Evolutionary conservation across 2,888 invertebrate genomes (phyloP).

Genomic region (Campopleginae sp.): DNA sequence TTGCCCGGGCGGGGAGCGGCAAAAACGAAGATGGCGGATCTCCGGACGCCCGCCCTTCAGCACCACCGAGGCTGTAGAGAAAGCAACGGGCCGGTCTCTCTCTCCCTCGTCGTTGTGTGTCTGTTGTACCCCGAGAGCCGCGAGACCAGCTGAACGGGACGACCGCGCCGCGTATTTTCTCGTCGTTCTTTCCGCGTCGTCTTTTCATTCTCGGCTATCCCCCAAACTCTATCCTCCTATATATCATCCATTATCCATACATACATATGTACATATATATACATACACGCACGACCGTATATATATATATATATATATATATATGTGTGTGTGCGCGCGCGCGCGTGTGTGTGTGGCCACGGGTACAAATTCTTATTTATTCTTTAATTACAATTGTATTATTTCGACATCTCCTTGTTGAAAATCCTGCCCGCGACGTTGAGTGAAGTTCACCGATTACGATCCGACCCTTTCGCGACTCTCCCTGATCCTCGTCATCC

Average conservation of each 20-base stretch:
- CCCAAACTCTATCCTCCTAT: conserved; percentile 7
- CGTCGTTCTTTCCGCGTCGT: conserved; percentile 55
- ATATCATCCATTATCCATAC: background rate
- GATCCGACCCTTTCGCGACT: conserved; percentile 1
- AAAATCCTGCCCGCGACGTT: conserved; percentile 9
- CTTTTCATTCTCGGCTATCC: conserved; percentile 6
- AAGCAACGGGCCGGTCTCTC: conserved; percentile 62
- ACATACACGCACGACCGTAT: too few species aligned
- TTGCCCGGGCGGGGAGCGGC: conserved; percentile 79
- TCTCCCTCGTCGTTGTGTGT: conserved; percentile 28
- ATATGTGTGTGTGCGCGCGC: too few species aligned
- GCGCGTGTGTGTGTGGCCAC: too few species aligned
- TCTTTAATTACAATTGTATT: background rate
- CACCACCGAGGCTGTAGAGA: conserved; percentile 63
- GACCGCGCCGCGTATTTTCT: conserved; percentile 50
- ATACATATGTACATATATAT: too few species aligned
- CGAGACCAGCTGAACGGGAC: conserved; percentile 56
- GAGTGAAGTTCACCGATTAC: background rate
- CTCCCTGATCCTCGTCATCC: background rate
- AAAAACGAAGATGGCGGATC: conserved; percentile 81
- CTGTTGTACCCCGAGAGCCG: conserved; percentile 56
- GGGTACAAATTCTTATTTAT: background rate
- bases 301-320: too few species aligned
- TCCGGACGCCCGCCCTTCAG: conserved; percentile 74
- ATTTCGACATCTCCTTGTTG: background rate